A percentile compares a stretch with the other conserved stretches of the same genome.
Conservation (phyloP, 2,113 vertebrate species). For the Calypte anna region DNA sequence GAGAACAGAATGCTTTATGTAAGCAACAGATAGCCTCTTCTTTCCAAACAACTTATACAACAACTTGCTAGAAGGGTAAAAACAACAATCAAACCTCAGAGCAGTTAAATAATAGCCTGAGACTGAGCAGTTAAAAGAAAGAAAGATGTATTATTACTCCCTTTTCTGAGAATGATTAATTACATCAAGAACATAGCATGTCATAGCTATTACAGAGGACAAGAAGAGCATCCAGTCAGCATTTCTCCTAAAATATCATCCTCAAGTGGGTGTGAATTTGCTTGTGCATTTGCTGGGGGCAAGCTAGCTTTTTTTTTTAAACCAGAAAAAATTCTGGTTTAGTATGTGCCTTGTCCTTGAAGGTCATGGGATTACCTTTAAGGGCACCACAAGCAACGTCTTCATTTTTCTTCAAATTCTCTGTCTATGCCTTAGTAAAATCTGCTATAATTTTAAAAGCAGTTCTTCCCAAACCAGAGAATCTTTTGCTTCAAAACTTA, state of each 20-base stretch:
- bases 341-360: not conserved
- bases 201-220: not conserved
- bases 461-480: not conserved
- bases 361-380: not conserved
- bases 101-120: constrained; percentile 35
- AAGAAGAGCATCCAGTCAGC: not conserved
- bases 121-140: not conserved
- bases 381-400: not conserved
- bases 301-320: not conserved
- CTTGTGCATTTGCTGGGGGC: not conserved
- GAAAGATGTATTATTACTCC: not conserved
- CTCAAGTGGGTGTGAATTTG: not conserved
- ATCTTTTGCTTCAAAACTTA: not conserved
- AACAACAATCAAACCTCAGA: constrained; percentile 3
- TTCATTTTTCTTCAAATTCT: not conserved
- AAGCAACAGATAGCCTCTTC: constrained; percentile 15
- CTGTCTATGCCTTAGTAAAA: not conserved
- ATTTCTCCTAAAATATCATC: not conserved
- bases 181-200: not conserved
- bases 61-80: not conserved
- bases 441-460: not conserved
- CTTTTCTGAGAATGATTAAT: not conserved
- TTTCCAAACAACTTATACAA: constrained; percentile 54
- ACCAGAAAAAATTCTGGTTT: not conserved
- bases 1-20: constrained; percentile 40